Evolutionary conservation across 2,113 vertebrate species (phyloP), one percentile per base, ranked within the genome.

Genomic region (Sus scrofa): DNA sequence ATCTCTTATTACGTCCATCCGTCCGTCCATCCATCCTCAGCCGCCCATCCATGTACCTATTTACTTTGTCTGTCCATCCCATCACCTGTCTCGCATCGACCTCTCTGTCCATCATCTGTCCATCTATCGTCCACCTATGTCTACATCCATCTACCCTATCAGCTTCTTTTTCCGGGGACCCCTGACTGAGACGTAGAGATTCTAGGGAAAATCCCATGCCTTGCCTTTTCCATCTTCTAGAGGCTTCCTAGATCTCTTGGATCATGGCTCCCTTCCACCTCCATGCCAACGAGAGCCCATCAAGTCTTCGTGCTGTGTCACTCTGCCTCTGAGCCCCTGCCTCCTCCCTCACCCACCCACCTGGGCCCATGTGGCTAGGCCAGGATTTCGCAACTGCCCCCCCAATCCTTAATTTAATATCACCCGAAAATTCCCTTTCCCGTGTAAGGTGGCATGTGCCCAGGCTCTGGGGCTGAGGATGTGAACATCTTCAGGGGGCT

Each of bases 391-490:
- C 22, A 13, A 14, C n/a, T 22, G n/a, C 30, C 2, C 32, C 88
- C 62, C 27, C 2, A 62, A 11, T 16, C 34, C 81, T 39, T 39
- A 14, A 8, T 39, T 16, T 4, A 32, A 22, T 44, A 71, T 44
- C 52, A 37, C 11, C 27, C 6, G 9, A 58, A 39, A 39, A 54
- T 54, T 7, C 20, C 50, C 30, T 30, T 62, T 34, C 34, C 74
- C 44, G 19, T 1, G 0, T 2, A 3, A 44, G 6, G 56, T 7
- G 52, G 8, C 4, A 0, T 4, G 6, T 0, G 18, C 27, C 8
- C 15, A 7, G 39, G 19, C 16, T 37, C 50, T 44, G 13, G 22
- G 32, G 15, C 19, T 2, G 0, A 12, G 70, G 24, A 16, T 2
- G 12, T 19, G 34, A 24, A 32, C 5, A 15, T 52, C 9, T 79